Base-by-base conservation (phyloP, 2,888 invertebrate genomes). In the Nycteola revayana region DNA sequence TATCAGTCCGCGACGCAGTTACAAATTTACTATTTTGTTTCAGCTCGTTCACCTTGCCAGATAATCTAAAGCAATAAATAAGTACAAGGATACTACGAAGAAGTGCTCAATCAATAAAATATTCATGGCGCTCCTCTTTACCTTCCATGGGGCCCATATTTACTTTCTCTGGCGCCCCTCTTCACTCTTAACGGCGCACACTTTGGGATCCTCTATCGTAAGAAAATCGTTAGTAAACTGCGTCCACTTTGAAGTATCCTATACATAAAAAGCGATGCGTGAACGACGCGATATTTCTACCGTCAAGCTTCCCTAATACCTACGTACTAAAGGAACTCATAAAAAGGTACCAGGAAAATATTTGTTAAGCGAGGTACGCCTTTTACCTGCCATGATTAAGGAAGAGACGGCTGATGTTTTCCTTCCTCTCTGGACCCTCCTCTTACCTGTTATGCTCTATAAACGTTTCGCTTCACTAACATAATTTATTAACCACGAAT, bases 371-470 rank as follows among this genome's bases (percentile, higher is more conserved):
- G 47, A 41, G 43, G 55, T 60, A 49, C 55, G 54, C 53, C 68
- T 56, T 61, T 67, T 67, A 65, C 63, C 55, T 61, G 62, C 60
- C 60, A 58, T 67, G 66, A 73, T 72, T 73, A 67, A 66, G 72
- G 71, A 66, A 65, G 61, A 66, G 65, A 71, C 74, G 69, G 62
- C 60, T 67, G 65, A 75, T 72, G 66, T 66, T 67, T 75, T 71
- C 72, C 70, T 75, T 71, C 71, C 66, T 59, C 45, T 51, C 46
- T 42, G 44, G 43, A 31, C 44, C 39, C 36, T 35, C 40, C 50
- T 41, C 39, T 42, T 54, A 58, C 57, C 60, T 59, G 48, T 37
- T 36, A 36, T 31, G 44, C 48, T 54, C 49, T 49, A 47, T 46
- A 50, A 54, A 60, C 49, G 51, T 49, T 60, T 34, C 24, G 29